Base-by-base conservation (phyloP, 37 sponge, comb jelly and placozoan species). In the Ephydatia muelleri region DNA sequence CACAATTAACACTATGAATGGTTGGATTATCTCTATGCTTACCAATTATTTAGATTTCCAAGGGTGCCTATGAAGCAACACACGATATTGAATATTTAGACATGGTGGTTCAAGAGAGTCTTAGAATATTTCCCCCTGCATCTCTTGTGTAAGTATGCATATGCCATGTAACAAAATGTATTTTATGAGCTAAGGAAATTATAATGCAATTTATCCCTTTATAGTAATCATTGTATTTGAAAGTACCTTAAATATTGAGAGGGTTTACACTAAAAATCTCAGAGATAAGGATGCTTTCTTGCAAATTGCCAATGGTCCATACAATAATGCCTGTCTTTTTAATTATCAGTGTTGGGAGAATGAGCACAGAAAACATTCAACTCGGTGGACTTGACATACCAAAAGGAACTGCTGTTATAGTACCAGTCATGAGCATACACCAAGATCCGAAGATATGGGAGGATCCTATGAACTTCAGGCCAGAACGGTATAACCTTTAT, bases 401-500 rank as follows among this genome's bases (percentile, higher is more conserved):
- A 19, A 83, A 75, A 68, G 87, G 84, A 66, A 35, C 40, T 76
- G 34, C 29, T 0, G 77, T 93, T 3, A 31, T 33, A 0, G 23
- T 93, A n/a, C 90, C 93, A 16, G 75, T 86, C 35, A 49, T 29
- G 65, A 38, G 64, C 66, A 22, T 93, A 29, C 95, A 95, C 38
- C 81, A 89, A 32, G 82, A 89, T 66, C 90, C 92, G 26, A 73
- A 91, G 66, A 85, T 81, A 69, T 95, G 95, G 95, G 49, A 65
- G 6, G 78, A 95, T 25, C 92, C 95, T 25, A 83, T 87, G 31
- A 87, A 78, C 67, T 95, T 95, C 85, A 78, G 84, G 47, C 95
- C 95, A 32, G 77, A 89, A 21, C 88, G 95, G 92, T 93, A 36
- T 6, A 43, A n/a, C n/a, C n/a, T n/a, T 70, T 82, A 31, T n/a